A percentile compares a stretch with the other conserved stretches of the same genome.
Evolutionary conservation across 2,797 vertebrate species (phyloP).

Genomic region (Crenichthys baileyi): DNA sequence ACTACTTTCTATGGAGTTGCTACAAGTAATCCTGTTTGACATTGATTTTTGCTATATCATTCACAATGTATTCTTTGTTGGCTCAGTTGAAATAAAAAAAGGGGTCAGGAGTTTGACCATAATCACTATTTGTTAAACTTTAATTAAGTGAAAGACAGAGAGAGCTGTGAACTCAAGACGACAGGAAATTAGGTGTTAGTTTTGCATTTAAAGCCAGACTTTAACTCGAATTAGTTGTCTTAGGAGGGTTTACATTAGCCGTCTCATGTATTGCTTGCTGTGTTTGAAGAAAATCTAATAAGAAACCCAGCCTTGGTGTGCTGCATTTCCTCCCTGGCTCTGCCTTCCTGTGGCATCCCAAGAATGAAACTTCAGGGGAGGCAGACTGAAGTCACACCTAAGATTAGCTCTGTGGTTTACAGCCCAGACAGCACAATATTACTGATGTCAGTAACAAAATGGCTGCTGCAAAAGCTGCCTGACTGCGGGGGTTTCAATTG

Average conservation of each 20-base stretch:
- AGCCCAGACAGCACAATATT: constrained; percentile 42
- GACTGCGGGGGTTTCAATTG: constrained; percentile 15
- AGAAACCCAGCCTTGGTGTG: constrained; percentile 16
- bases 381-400: constrained; percentile 66
- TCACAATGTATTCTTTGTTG: constrained; percentile 1
- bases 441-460: constrained; percentile 42
- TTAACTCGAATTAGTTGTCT: neutral
- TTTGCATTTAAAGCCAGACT: constrained; percentile 17
- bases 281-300: constrained; percentile 20
- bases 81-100: constrained; percentile 1
- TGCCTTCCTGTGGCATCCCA: constrained; percentile 69
- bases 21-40: neutral
- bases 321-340: constrained; percentile 47
- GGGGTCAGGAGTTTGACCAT: constrained; percentile 26
- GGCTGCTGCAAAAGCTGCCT: constrained; percentile 13
- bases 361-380: constrained; percentile 68
- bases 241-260: constrained; percentile 20
- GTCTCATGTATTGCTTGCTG: neutral
- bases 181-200: constrained; percentile 45
- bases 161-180: constrained; percentile 5
- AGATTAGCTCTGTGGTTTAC: constrained; percentile 64
- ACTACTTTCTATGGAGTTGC: neutral
- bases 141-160: constrained; percentile 35
- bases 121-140: constrained; percentile 46
- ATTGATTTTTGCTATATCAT: neutral